These are phyloP conservation scores for Archips xylosteana DNA, from an alignment of 2,888 invertebrate genomes.

Conservation along the genomic window DNA sequence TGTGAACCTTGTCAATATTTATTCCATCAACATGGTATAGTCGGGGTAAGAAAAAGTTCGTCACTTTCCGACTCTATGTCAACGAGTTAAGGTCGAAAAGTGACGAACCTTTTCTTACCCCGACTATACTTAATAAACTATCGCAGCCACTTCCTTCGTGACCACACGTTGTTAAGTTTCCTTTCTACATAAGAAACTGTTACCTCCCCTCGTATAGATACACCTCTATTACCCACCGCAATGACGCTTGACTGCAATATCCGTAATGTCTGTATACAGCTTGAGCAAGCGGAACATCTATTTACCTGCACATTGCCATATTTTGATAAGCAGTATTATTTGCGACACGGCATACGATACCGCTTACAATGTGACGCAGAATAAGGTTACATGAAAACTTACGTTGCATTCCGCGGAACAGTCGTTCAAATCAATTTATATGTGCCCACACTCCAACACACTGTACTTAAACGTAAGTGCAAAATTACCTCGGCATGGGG, in stretches of 20 bases:
- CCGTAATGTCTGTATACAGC: constrained; percentile 45
- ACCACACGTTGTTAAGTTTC: constrained; percentile 38
- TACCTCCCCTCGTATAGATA: constrained; percentile 45
- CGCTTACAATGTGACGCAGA: constrained; percentile 1
- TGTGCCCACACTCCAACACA: neutral
- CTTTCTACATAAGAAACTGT: constrained; percentile 40
- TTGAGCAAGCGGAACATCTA: constrained; percentile 36
- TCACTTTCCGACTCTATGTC: too few relatives aligned
- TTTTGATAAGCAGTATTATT: constrained; percentile 10
- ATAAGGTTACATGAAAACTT: neutral
- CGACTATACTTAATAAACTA: too few relatives aligned
- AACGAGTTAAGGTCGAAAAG: too few relatives aligned
- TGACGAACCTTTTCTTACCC: too few relatives aligned
- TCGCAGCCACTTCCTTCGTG: constrained; percentile 24
- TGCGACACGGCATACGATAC: constrained; percentile 20
- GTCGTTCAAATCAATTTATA: neutral
- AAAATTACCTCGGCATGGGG: constrained; percentile 42
- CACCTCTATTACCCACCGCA: constrained; percentile 56
- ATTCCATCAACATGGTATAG: neutral
- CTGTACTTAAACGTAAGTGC: constrained; percentile 36
- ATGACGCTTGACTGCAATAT: constrained; percentile 66
- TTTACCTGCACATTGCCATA: constrained; percentile 35
- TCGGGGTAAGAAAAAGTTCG: too few relatives aligned
- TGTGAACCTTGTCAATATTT: neutral
- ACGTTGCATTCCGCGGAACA: neutral